Percentiles rank a stretch among this genome's conserved stretches.
These are phyloP conservation scores for Tangara arthus DNA, from an alignment of 2,797 vertebrate genomes.

Conservation along the genomic window DNA sequence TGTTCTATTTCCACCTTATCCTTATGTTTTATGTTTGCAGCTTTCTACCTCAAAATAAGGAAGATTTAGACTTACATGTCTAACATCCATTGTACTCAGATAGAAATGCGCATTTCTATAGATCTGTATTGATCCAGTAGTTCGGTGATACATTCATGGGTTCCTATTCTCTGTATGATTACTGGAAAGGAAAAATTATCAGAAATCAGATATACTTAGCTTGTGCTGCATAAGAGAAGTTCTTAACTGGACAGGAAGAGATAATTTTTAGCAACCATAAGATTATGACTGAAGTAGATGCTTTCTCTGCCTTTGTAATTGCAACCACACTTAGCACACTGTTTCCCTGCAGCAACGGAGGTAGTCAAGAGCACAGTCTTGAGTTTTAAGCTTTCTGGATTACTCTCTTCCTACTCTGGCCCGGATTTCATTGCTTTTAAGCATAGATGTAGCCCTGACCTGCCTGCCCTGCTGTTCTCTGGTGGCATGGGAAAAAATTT, in stretches of 20 bases:
- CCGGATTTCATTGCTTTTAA: not conserved
- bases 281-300: not conserved
- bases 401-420: not conserved
- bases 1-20: not conserved
- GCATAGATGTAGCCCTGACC: not conserved
- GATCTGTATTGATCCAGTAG: not conserved
- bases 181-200: not conserved
- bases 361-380: not conserved
- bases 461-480: not conserved
- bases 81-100: not conserved
- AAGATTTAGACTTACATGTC: not conserved
- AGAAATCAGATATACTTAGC: not conserved
- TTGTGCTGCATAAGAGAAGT: not conserved
- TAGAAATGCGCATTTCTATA: not conserved
- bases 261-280: not conserved
- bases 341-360: not conserved
- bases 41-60: not conserved
- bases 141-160: not conserved
- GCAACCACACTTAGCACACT: not conserved
- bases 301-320: not conserved
- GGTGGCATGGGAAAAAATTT: not conserved
- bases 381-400: not conserved
- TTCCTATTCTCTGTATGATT: not conserved
- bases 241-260: not conserved
- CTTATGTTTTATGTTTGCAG: not conserved